Percentiles rank a stretch among this genome's conserved stretches.
These are phyloP conservation scores for Graptemys geographica DNA, from an alignment of 2,797 vertebrate species.

Conservation along the genomic window DNA sequence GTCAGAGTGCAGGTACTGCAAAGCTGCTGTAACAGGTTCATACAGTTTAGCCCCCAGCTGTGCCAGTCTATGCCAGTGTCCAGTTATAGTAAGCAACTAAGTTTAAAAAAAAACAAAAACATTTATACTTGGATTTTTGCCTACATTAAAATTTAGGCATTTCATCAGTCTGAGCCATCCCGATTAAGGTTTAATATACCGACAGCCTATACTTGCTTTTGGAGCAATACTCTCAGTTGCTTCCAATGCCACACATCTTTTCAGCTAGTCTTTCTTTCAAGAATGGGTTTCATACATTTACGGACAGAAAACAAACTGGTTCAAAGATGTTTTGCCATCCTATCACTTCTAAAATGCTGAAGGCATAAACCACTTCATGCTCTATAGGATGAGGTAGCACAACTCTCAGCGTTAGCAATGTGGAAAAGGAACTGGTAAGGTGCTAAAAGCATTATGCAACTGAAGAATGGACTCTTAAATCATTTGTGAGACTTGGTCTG, in stretches of 20 bases:
- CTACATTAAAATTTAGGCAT: neutral
- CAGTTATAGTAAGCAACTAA: no score
- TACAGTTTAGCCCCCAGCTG: no score
- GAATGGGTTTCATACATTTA: conserved; percentile 33
- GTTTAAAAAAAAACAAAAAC: no score
- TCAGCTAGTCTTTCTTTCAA: conserved; percentile 17
- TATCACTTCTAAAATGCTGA: conserved; percentile 52
- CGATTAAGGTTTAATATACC: neutral
- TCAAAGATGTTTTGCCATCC: conserved; percentile 50
- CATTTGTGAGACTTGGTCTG: conserved; percentile 68
- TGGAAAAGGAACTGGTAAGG: conserved; percentile 31
- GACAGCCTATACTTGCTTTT: neutral
- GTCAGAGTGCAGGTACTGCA: no score
- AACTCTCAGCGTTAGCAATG: neutral
- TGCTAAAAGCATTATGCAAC: conserved; percentile 65
- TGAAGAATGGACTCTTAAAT: conserved; percentile 61
- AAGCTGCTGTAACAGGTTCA: no score
- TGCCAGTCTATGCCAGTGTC: no score
- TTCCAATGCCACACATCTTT: neutral
- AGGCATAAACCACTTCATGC: conserved; percentile 61
- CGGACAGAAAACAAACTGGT: conserved; percentile 1
- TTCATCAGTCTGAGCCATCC: neutral
- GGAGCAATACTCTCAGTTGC: neutral
- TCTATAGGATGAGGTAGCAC: conserved; percentile 50
- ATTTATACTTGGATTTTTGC: neutral